Base-by-base conservation (phyloP, 2,113 vertebrate genomes). In the Glareola pratincola region DNA sequence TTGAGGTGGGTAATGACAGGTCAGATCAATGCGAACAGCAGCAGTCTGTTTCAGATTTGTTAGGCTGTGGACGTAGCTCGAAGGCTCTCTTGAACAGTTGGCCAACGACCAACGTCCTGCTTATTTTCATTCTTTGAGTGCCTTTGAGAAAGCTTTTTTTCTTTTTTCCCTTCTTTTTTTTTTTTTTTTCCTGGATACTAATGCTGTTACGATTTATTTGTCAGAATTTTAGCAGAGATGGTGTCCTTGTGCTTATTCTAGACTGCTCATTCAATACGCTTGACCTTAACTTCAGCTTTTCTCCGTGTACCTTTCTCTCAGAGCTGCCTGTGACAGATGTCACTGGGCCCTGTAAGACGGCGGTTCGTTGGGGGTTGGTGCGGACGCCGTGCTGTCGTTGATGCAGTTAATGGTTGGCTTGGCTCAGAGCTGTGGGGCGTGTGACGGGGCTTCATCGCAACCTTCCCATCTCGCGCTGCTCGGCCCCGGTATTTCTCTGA, bases 71-170 rank as follows among this genome's bases (percentile, higher is more conserved):
- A 1, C 7, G 1, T 5, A 9, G 2, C 34, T 85, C 0, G 4
- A 50, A 9, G 4, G 12, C 4, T 30, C 5, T 36, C 14, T 17
- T 51, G 26, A 29, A 2, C 26, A 59, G 43, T 34, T 0, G 1
- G 17, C 17, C 2, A 2, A 0, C 8, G 1, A 15, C 23, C 2
- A 2, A 0, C 10, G 23, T 39, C 19, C 8, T 1, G 0, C 79
- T 64, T 19, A 24, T 48, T 77, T 59, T 14, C 23, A 10, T 73
- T 81, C n/a, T 80, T 64, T 30, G 24, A 73, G 21, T 62, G 19
- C 24, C 11, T 77, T 54, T 67, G 51, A 12, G 45, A 57, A 16
- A 22, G 15, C 9, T 24, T 5, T 14, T 10, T 27, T 16, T 24
- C 5, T 14, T 4, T 29, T 10, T 48, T 26, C 34, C 15, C 8